Percentiles rank a stretch among this genome's conserved stretches.
Conservation (phyloP, 2,797 vertebrate species). For the Hozukius guyotensis region DNA sequence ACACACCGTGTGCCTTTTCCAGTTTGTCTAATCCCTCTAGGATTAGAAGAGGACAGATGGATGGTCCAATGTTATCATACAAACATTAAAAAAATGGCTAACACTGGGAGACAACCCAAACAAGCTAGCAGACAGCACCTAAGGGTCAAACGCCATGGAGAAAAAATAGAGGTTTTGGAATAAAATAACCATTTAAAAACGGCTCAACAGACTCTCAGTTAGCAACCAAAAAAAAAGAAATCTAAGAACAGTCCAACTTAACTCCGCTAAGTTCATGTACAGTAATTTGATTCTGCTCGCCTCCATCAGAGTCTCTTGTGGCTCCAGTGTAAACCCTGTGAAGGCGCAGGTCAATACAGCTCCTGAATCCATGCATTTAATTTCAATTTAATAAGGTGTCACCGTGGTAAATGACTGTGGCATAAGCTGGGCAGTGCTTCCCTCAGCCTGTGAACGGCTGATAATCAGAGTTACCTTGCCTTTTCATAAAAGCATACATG, state of each 20-base stretch:
- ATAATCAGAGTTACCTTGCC: constrained; percentile 24
- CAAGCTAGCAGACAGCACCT: background rate
- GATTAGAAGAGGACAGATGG: background rate
- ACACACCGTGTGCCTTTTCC: background rate
- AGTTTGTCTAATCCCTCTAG: background rate
- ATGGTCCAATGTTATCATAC: background rate
- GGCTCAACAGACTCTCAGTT: background rate
- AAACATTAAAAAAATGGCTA: background rate
- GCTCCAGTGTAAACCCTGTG: constrained; percentile 7
- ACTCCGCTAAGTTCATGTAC: constrained; percentile 3
- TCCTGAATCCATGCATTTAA: constrained; percentile 47
- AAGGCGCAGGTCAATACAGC: constrained; percentile 33
- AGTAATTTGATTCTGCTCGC: constrained; percentile 31
- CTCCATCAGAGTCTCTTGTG: constrained; percentile 18
- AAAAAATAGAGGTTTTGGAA: background rate
- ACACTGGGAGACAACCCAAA: background rate
- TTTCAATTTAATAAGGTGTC: constrained; percentile 65
- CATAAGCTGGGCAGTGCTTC: constrained; percentile 18
- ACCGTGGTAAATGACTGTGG: constrained; percentile 40
- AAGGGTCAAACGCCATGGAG: background rate
- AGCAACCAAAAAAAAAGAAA: background rate
- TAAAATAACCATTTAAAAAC: background rate
- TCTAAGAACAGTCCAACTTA: background rate
- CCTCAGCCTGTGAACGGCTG: constrained; percentile 16
- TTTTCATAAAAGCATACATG: constrained; percentile 15